phyloP scores from a whole-genome alignment of 2,888 invertebrate genomes.

The Acanthosepion esculentum region DNA sequence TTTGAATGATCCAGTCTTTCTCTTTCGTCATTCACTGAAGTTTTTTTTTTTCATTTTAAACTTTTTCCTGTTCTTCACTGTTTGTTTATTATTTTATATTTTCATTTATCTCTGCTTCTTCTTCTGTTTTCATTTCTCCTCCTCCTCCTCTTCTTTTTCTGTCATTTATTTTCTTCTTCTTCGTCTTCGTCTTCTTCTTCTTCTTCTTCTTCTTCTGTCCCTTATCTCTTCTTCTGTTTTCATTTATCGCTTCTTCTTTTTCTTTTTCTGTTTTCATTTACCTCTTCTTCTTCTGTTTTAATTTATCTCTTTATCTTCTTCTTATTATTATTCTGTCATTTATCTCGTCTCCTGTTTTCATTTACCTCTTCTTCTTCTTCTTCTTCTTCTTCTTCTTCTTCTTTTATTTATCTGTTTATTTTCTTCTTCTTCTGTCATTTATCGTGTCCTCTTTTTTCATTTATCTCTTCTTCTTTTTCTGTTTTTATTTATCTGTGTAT shows the following conservation, averaged over 20 bases:
- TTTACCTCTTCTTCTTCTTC: background rate
- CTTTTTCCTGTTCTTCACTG: rapidly evolving
- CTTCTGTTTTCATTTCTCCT: background rate
- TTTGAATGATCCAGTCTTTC: background rate
- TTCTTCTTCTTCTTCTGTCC: background rate
- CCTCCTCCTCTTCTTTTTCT: background rate
- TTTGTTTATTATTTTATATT: background rate
- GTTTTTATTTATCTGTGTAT: no score
- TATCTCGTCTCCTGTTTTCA: no score
- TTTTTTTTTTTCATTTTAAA: no score
- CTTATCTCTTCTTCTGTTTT: background rate
- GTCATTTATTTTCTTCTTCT: no score
- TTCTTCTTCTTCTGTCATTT: background rate
- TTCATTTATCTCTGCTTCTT: background rate
- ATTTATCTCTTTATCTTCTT: no score
- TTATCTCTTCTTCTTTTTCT: no score
- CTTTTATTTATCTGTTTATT: no score
- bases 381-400: background rate
- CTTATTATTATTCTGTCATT: background rate
- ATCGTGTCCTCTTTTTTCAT: no score
- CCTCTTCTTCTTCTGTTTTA: no score
- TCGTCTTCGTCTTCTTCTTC: background rate
- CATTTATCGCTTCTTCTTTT: background rate
- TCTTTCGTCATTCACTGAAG: background rate
- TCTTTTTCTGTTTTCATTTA: background rate